phyloP scores from a whole-genome alignment of 2,113 vertebrate genomes.

The Meles meles region DNA sequence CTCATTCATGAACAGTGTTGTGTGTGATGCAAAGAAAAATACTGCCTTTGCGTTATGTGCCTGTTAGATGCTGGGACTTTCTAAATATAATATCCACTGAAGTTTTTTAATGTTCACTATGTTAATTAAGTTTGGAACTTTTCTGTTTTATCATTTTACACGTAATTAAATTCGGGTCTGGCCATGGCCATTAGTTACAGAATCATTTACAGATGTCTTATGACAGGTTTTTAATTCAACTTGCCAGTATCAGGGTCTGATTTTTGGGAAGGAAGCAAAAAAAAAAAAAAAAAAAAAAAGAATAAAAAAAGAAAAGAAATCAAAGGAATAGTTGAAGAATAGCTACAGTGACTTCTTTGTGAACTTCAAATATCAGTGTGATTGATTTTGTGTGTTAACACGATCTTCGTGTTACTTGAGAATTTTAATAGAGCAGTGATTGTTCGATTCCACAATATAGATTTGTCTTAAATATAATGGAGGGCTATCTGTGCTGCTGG shows the following conservation, averaged over 20 bases:
- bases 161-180: constrained; percentile 41
- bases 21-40: constrained; percentile 23
- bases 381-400: constrained; percentile 20
- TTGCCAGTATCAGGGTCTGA: constrained; percentile 20
- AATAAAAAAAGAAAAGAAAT: not conserved
- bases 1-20: constrained; percentile 21
- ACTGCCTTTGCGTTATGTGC: constrained; percentile 41
- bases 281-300: not conserved
- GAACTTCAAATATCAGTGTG: not conserved
- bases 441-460: constrained; percentile 16
- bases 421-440: constrained; percentile 37
- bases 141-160: constrained; percentile 44
- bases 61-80: constrained; percentile 44
- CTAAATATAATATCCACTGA: constrained; percentile 10
- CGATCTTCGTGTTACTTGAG: constrained; percentile 4
- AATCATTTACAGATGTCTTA: constrained; percentile 29
- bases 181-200: not conserved
- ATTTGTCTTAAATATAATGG: constrained; percentile 46
- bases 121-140: constrained; percentile 34
- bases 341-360: constrained; percentile 51
- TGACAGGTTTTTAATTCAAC: constrained; percentile 45
- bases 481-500: constrained; percentile 6
- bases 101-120: constrained; percentile 36
- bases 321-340: constrained; percentile 38
- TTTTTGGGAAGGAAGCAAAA: not conserved